Base-by-base conservation (phyloP, 2,797 vertebrate genomes). In the Enteromius treurensis region DNA sequence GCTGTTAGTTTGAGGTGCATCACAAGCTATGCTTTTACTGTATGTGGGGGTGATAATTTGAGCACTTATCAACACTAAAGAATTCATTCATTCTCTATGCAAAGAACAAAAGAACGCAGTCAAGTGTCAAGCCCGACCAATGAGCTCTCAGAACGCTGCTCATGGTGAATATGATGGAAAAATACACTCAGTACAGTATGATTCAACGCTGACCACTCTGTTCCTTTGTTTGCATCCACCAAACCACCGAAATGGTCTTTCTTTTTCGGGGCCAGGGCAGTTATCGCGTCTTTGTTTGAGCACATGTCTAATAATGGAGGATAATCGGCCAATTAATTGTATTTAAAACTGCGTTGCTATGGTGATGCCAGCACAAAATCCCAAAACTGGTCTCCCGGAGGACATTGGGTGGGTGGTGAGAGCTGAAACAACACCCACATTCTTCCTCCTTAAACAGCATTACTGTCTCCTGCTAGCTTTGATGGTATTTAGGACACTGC, bases 321-420 rank as follows among this genome's bases (percentile, higher is more conserved):
- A 91, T 90, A 69, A 90, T 91, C 89, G 89, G 88, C 90, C 90
- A 88, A 92, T 87, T 91, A 86, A 88, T 90, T 88, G 89, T 90
- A 90, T 91, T 91, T 89, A 89, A 89, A 86, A 86, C 62, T 65
- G 82, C 9, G 90, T 94, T 93, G 89, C 93, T 87, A 91, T 92
- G 91, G 93, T 51, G 80, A 92, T 77, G 75, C 78, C 84, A 82
- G 84, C 87, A 86, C 82, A 80, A 77, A 89, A 88, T 88, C 84
- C 81, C 85, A 88, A 87, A 89, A 88, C 85, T 85, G 82, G 64
- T 85, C 26, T 80, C 86, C 90, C 81, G 74, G 81, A 83, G 88
- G 89, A 83, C 80, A 49, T 85, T 79, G 86, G 86, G 86, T 87
- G 84, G 85, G 88, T 77, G 81, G 86, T 73, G 84, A 90, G 79